Evolutionary conservation across 2,113 vertebrate genomes (phyloP).

Genomic region (Osmerus mordax): DNA sequence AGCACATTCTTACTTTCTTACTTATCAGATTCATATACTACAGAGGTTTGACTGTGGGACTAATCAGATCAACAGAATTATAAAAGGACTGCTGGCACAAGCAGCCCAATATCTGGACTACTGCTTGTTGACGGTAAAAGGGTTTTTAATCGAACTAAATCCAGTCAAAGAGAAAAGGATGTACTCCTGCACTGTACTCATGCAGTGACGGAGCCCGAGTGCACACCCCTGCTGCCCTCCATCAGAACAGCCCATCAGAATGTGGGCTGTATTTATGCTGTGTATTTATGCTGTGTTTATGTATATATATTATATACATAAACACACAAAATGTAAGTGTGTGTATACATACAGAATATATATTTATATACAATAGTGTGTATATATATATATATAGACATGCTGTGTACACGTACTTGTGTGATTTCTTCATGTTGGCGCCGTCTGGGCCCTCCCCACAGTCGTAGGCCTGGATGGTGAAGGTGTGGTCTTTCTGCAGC

Average conservation of each 20-base stretch:
- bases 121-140: neutral
- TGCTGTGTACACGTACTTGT: constrained; percentile 85
- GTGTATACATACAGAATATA: too few relatives aligned
- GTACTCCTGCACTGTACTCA: neutral
- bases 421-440: constrained; percentile 87
- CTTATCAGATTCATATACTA: neutral
- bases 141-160: neutral
- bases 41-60: neutral
- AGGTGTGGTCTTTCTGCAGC: constrained; percentile 94
- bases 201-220: neutral
- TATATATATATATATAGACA: too few relatives aligned
- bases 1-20: neutral
- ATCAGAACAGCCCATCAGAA: too few relatives aligned
- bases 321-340: too few relatives aligned
- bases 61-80: neutral
- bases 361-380: too few relatives aligned
- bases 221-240: neutral
- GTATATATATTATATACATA: too few relatives aligned
- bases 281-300: too few relatives aligned
- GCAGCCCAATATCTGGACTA: neutral
- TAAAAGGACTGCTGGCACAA: neutral
- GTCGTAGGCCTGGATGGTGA: constrained; percentile 96
- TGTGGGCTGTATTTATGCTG: too few relatives aligned
- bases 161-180: neutral
- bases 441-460: constrained; percentile 93